Base-by-base conservation (phyloP, 2,888 invertebrate genomes). In the Desoria tigrina region DNA sequence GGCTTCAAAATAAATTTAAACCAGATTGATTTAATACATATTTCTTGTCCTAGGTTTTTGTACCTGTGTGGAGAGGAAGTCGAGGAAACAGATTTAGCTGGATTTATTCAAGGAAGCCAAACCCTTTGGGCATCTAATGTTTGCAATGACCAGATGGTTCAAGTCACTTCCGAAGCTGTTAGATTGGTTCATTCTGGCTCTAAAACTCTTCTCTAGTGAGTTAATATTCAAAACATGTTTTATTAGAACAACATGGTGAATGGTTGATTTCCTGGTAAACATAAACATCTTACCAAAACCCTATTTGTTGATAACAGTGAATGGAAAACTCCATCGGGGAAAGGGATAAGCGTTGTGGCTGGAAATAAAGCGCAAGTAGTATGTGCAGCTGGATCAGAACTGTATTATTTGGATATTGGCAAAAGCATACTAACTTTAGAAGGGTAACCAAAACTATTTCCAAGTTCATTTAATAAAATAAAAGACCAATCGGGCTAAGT, bases 41-140 rank as follows among this genome's bases (percentile, higher is more conserved):
- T n/a, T n/a, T n/a, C n/a, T n/a, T n/a, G n/a, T n/a, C n/a, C n/a
- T n/a, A 63, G 76, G 60, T 74, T 76, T 65, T 62, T 76, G 18
- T 75, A 75, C 71, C 81, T 98, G 50, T 92, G 87, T 74, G 96
- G 95, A 0, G 98, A 98, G 79, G 98, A 98, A 81, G 95, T 98
- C 0, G 98, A 99, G 80, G 98, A 99, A 81, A 95, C 94, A 0
- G 95, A 96, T 78, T 88, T 96, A 73, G 84, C 88, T 61, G 97
- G 97, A 0, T 94, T 98, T 79, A 86, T 92, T 27, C 88, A 91
- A 2, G 92, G 94, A 77, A 88, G 92, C 75, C 96, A 97, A 80
- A 96, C 98, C 0, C 92, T 97, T 79, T 93, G 87, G 79, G 95
- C 96, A 66, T 92, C 93, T 1, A 97, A 97, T 80, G 94, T 96